Evolutionary conservation across 2,113 vertebrate species (phyloP).

Genomic region (Thunnus thynnus): DNA sequence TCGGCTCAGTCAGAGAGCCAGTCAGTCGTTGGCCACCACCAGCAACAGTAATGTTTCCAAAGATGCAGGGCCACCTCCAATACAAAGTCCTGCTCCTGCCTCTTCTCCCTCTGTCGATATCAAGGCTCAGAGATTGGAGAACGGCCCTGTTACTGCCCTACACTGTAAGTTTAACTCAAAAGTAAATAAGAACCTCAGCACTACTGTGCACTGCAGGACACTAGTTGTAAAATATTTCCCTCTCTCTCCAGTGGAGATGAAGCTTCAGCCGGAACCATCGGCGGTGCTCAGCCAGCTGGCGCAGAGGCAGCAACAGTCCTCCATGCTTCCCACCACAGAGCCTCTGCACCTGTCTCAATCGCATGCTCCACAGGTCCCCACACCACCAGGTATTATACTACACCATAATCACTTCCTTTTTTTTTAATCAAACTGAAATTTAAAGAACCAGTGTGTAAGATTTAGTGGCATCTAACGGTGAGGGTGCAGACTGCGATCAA

Average conservation of each 20-base stretch:
- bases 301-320: conserved; percentile 89
- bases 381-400: conserved; percentile 65
- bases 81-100: conserved; percentile 64
- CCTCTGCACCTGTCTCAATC: conserved; percentile 63
- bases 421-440: no score
- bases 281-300: conserved; percentile 94
- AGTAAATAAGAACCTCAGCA: background rate
- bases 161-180: conserved; percentile 84
- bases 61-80: conserved; percentile 65
- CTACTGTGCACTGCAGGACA: background rate
- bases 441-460: background rate
- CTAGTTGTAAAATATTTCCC: background rate
- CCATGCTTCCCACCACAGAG: conserved; percentile 68
- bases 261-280: conserved; percentile 95
- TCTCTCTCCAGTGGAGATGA: conserved; percentile 87
- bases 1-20: conserved; percentile 85
- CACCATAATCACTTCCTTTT: no score
- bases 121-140: conserved; percentile 85
- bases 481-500: no score
- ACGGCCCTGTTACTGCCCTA: conserved; percentile 71
- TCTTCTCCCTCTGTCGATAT: conserved; percentile 85
- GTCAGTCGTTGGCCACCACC: conserved; percentile 74
- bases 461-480: background rate
- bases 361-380: conserved; percentile 80
- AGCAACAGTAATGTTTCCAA: conserved; percentile 76